Evolutionary conservation across 2,888 invertebrate species (phyloP).

Genomic region (Latrodectus hesperus): DNA sequence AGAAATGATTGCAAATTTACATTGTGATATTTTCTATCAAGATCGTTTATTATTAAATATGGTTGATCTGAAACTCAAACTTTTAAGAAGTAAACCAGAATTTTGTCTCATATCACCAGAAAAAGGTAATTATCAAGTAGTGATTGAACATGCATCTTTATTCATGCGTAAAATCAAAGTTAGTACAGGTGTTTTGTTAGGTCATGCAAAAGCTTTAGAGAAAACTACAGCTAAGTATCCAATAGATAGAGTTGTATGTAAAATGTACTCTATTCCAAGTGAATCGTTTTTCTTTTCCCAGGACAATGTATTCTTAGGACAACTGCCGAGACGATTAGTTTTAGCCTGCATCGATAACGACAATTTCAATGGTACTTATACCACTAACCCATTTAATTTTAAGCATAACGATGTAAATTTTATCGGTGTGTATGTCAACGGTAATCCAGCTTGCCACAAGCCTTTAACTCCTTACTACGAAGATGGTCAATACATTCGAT

Average conservation of each 20-base stretch:
- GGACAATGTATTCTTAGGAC: background rate
- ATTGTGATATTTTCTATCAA: background rate
- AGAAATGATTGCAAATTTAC: constrained; percentile 8
- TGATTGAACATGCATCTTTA: background rate
- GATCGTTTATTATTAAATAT: background rate
- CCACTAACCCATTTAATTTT: background rate
- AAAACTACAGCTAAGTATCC: background rate
- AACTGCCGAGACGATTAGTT: background rate
- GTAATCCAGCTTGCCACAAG: no score
- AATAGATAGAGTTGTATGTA: constrained; percentile 5
- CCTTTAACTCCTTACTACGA: background rate
- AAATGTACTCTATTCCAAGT: constrained; percentile 1
- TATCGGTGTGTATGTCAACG: background rate
- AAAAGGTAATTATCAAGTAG: background rate
- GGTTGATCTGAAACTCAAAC: background rate
- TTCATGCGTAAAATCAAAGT: constrained; percentile 39
- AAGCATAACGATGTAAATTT: background rate
- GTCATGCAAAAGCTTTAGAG: background rate
- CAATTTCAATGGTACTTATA: background rate
- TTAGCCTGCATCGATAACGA: background rate
- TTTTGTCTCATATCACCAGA: background rate
- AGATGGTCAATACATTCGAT: background rate
- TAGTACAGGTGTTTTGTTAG: background rate
- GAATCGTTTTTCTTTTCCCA: background rate
- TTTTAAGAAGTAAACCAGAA: background rate